These are phyloP conservation scores for Capreolus pygargus DNA, from an alignment of 2,113 vertebrate species.

Conservation along the genomic window DNA sequence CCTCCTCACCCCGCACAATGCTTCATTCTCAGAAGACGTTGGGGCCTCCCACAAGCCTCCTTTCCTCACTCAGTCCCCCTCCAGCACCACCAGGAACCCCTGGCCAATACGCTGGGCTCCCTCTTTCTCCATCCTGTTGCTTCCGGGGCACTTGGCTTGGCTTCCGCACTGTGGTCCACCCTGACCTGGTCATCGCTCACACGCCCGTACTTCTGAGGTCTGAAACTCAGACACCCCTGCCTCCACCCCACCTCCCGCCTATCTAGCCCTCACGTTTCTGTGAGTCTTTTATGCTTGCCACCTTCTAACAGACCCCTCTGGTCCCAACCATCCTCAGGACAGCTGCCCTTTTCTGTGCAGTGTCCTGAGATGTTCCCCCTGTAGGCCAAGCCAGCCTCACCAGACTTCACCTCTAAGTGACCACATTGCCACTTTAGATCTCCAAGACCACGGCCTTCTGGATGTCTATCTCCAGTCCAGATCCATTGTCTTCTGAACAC, in stretches of 20 bases:
- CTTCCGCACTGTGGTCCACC: not conserved
- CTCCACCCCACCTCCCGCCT: accelerated
- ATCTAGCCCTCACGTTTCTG: not conserved
- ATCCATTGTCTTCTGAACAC: not conserved
- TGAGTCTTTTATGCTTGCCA: not conserved
- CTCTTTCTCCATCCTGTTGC: not conserved
- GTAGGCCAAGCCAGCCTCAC: not conserved
- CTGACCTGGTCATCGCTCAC: not conserved
- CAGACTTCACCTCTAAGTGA: not conserved
- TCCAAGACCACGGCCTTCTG: not conserved
- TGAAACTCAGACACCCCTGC: not conserved
- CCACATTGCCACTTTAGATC: not conserved
- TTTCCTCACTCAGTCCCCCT: not conserved
- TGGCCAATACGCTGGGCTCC: not conserved
- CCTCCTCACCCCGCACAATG: not conserved
- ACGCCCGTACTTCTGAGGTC: accelerated
- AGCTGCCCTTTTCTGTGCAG: not conserved
- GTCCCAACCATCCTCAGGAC: not conserved
- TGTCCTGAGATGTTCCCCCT: not conserved
- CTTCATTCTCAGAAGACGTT: not conserved
- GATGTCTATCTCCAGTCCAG: not conserved
- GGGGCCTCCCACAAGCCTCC: not conserved
- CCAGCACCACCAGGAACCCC: not conserved
- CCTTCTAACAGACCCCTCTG: not conserved
- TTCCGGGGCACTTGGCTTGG: not conserved